phyloP scores from a whole-genome alignment of 1,140 invertebrate species.

The Acromyrmex charruanus region DNA sequence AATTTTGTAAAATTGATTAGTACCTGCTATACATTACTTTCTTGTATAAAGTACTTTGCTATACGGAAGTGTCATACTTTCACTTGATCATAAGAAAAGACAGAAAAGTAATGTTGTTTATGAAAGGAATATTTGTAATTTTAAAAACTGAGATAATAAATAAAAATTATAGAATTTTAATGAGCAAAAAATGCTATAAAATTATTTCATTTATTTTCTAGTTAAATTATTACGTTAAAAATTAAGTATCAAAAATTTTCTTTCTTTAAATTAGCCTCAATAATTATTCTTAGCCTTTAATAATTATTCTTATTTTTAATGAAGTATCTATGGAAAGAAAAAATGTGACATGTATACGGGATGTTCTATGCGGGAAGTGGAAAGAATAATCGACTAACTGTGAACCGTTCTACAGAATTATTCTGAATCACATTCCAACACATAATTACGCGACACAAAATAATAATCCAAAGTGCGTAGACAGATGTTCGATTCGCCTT shows the following conservation, averaged over 20 bases:
- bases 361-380: too few relatives aligned
- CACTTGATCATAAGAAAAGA: background rate
- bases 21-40: background rate
- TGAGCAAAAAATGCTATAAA: background rate
- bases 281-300: too few relatives aligned
- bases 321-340: background rate
- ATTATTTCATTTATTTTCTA: background rate
- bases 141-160: background rate
- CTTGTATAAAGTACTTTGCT: background rate
- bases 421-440: background rate
- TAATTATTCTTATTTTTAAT: background rate
- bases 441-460: constrained; percentile 22
- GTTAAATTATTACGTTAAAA: background rate
- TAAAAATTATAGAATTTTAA: background rate
- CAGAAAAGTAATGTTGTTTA: background rate
- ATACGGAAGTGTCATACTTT: background rate
- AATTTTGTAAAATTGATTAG: background rate
- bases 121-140: background rate
- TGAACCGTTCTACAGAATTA: constrained; percentile 5
- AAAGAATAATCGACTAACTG: background rate
- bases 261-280: background rate
- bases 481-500: constrained; percentile 45
- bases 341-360: background rate
- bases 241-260: background rate
- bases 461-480: constrained; percentile 29